These are phyloP conservation scores for Drosophila leontia DNA, from an alignment of 1,140 invertebrate genomes.

Conservation along the genomic window DNA sequence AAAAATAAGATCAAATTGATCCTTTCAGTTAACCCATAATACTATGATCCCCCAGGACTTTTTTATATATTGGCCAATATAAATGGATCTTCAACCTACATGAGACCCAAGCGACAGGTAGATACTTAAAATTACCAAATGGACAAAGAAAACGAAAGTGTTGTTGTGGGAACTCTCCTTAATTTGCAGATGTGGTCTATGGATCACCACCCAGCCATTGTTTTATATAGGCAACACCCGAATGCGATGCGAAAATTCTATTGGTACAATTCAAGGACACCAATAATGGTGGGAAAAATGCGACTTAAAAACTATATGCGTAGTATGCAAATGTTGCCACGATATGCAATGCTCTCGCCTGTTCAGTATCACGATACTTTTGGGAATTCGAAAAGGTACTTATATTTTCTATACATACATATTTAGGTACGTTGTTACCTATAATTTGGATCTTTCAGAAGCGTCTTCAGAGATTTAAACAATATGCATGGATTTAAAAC, in stretches of 20 bases:
- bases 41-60: constrained; percentile 16
- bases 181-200: constrained; percentile 42
- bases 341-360: constrained; percentile 32
- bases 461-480: constrained; percentile 25
- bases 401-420: neutral
- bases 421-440: neutral
- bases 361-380: constrained; percentile 17
- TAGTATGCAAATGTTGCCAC: constrained; percentile 36
- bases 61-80: constrained; percentile 42
- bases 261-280: constrained; percentile 48
- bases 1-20: neutral
- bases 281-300: constrained; percentile 45
- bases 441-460: constrained; percentile 9
- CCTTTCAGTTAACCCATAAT: neutral
- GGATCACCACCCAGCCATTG: constrained; percentile 41
- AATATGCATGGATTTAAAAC: constrained; percentile 17
- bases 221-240: constrained; percentile 48
- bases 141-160: constrained; percentile 32
- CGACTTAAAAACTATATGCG: constrained; percentile 42
- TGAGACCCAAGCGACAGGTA: constrained; percentile 45
- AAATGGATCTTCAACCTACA: constrained; percentile 39
- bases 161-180: neutral
- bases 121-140: neutral
- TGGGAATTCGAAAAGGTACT: constrained; percentile 33
- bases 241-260: constrained; percentile 49